Conservation (phyloP, 2,113 vertebrate genomes). For the Bubo scandiacus region DNA sequence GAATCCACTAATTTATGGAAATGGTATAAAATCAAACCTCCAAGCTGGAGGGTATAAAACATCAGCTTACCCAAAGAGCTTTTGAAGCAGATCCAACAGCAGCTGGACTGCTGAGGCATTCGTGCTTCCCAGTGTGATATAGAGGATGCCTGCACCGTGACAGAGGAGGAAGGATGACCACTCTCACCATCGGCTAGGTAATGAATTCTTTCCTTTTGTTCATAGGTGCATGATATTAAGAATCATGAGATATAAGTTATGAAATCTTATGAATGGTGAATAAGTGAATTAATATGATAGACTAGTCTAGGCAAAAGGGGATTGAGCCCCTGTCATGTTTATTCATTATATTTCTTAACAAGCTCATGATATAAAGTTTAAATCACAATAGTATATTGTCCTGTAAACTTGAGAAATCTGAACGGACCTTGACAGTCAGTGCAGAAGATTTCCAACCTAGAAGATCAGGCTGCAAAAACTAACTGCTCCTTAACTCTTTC, state of each 20-base stretch:
- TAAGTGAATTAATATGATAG: background rate
- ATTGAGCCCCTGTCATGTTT: background rate
- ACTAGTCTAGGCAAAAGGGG: background rate
- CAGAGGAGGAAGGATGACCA: background rate
- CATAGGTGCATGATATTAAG: background rate
- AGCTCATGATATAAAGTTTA: background rate
- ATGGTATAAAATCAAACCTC: background rate
- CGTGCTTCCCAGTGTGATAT: background rate
- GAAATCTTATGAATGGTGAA: background rate
- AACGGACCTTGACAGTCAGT: background rate
- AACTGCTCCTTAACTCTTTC: background rate
- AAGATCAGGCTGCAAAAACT: background rate
- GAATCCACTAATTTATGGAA: background rate
- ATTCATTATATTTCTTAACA: background rate
- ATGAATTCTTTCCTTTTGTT: background rate
- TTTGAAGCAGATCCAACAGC: background rate
- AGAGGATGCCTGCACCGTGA: accelerated
- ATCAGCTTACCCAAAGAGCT: background rate
- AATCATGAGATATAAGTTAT: background rate
- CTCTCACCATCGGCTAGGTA: background rate
- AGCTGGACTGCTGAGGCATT: background rate
- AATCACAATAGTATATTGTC: background rate
- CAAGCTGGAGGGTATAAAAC: background rate
- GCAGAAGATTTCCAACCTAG: background rate
- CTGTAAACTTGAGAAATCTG: background rate